phyloP scores from a whole-genome alignment of 2,113 vertebrate genomes.

The Hippocampus comes region DNA sequence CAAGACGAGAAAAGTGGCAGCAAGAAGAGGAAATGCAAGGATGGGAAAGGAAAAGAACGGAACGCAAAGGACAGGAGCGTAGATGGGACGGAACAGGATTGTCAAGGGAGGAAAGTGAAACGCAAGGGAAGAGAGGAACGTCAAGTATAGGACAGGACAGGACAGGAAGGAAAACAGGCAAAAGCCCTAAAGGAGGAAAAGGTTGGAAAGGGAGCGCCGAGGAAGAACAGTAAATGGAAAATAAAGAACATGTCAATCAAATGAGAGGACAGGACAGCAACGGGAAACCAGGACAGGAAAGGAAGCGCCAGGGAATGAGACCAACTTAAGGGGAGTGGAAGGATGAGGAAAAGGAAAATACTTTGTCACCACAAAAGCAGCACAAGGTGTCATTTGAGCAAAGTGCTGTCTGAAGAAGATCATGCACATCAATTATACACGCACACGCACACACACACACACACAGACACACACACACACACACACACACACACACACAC shows the following conservation, averaged over 20 bases:
- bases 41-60: neutral
- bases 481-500: constrained; percentile 21
- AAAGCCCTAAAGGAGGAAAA: no score
- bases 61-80: neutral
- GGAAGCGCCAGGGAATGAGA: neutral
- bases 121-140: neutral
- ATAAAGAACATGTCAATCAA: neutral
- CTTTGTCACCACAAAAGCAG: neutral
- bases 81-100: neutral
- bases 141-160: no score
- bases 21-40: neutral
- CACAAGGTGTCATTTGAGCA: neutral
- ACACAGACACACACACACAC: neutral
- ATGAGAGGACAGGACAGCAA: neutral
- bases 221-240: neutral
- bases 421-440: constrained; percentile 52
- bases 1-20: no score
- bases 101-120: no score
- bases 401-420: constrained; percentile 33
- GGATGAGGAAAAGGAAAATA: neutral
- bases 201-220: neutral
- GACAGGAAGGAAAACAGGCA: no score
- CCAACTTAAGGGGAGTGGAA: neutral
- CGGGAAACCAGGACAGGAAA: neutral
- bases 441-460: constrained; percentile 22